A percentile compares a stretch with the other conserved stretches of the same genome.
These are phyloP conservation scores for Steatornis caripensis DNA, from an alignment of 2,113 vertebrate genomes.

Conservation along the genomic window DNA sequence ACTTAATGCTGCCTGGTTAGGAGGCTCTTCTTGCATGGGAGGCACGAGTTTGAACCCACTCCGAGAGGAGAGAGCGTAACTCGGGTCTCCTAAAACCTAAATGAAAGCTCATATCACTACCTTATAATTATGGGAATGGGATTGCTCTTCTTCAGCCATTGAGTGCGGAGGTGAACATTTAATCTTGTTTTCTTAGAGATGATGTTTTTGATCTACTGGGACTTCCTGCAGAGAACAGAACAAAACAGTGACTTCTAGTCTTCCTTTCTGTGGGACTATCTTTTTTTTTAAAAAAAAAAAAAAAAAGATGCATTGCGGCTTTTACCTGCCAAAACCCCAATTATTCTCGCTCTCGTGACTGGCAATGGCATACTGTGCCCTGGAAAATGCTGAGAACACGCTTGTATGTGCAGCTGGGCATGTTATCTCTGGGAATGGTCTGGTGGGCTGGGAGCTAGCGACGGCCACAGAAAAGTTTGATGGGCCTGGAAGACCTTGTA, in stretches of 20 bases:
- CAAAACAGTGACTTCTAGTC: background rate
- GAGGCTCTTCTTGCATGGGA: background rate
- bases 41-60: background rate
- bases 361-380: background rate
- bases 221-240: background rate
- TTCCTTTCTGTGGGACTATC: background rate
- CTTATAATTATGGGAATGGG: background rate
- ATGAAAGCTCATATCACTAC: background rate
- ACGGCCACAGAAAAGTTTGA: background rate
- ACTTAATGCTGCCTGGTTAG: background rate
- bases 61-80: background rate
- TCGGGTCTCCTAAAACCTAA: background rate
- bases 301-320: rapidly evolving
- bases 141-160: background rate
- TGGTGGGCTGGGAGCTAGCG: background rate
- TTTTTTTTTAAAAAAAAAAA: background rate
- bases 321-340: background rate
- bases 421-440: background rate
- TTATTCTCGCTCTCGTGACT: background rate
- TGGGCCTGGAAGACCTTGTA: background rate
- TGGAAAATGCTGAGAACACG: background rate
- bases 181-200: background rate
- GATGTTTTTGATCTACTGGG: background rate
- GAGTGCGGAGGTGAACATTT: background rate
- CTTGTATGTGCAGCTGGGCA: background rate